A percentile compares a stretch with the other conserved stretches of the same genome.
Conservation (phyloP, 2,113 vertebrate genomes). For the Sceloporus tristichus region DNA sequence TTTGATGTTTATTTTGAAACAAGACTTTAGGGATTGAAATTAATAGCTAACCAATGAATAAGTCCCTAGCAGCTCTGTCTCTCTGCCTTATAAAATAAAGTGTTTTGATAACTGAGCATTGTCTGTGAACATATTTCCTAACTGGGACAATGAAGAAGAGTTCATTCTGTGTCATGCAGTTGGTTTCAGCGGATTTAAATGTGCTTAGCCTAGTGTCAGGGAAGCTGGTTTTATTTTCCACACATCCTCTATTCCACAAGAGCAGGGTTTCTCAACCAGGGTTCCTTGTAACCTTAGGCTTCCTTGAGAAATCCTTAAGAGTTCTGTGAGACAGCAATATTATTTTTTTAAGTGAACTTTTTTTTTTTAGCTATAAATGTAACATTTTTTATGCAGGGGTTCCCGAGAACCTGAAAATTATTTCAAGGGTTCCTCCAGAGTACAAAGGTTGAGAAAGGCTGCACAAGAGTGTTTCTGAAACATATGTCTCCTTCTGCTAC, state of each 20-base stretch:
- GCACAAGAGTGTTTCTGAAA: background rate
- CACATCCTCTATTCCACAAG: background rate
- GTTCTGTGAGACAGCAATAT: too few relatives aligned
- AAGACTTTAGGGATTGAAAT: background rate
- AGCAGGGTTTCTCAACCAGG: too few relatives aligned
- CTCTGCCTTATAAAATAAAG: background rate
- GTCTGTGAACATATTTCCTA: background rate
- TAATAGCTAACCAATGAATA: too few relatives aligned
- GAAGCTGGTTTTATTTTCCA: slow-evolving; percentile 29
- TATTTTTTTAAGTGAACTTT: too few relatives aligned
- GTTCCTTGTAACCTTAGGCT: too few relatives aligned
- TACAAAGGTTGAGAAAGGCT: background rate
- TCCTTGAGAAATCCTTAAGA: too few relatives aligned
- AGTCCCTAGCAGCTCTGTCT: too few relatives aligned
- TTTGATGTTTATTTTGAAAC: background rate
- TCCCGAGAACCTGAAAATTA: too few relatives aligned
- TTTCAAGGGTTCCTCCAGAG: too few relatives aligned
- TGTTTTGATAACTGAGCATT: background rate
- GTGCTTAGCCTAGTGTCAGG: background rate
- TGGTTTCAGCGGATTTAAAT: background rate
- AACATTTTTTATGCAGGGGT: too few relatives aligned
- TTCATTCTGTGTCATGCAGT: background rate
- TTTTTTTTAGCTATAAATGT: too few relatives aligned
- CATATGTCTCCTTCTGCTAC: slow-evolving; percentile 11
- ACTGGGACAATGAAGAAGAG: background rate